Evolutionary conservation across 2,113 vertebrate genomes (phyloP), one percentile per base, ranked within the genome.

Genomic region (Lates calcarifer): DNA sequence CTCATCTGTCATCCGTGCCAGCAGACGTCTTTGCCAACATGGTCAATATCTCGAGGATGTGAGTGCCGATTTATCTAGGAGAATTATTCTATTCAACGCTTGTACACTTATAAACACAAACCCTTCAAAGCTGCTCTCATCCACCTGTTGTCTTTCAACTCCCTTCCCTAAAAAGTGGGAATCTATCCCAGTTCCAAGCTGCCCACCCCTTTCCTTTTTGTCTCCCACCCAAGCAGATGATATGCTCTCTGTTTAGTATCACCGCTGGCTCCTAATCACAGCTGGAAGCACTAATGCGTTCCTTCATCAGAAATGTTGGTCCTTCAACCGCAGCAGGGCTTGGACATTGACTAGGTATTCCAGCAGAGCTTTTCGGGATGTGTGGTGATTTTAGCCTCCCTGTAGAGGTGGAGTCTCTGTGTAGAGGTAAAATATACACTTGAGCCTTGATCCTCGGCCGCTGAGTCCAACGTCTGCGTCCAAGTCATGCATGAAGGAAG

Each of bases 11-110:
- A 68, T 95, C 94, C 11, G 92, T 99, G 71, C 96, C 96, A 61
- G 90, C 94, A 62, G 94, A 89, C 0, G 97, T 96, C 20, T 99
- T 99, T 78, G 93, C 95, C 84, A 94, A 93, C 89, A 91, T 98
- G 85, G 94, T 95, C 88, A 99, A 99, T 94, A 96, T 99, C 89
- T 97, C 98, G 79, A 95, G 95, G 68, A 98, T 99, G 98, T 99
- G 94, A 98, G 98, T 98, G 75, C 0, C 29, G 12, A 77, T 67
- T 75, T 66, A 53, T 64, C 17, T 20, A 18, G 11, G 6, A 33
- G 7, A 18, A 41, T 56, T 67, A 67, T 43, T 78, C 2, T 29
- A 8, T 63, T 62, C 28, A 18, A 43, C 18, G 26, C 74, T 37
- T 3, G 1, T 12, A 65, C 47, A n/a, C n/a, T n/a, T n/a, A n/a